Evolutionary conservation across 2,113 vertebrate genomes (phyloP).

Genomic region (Sander lucioperca): DNA sequence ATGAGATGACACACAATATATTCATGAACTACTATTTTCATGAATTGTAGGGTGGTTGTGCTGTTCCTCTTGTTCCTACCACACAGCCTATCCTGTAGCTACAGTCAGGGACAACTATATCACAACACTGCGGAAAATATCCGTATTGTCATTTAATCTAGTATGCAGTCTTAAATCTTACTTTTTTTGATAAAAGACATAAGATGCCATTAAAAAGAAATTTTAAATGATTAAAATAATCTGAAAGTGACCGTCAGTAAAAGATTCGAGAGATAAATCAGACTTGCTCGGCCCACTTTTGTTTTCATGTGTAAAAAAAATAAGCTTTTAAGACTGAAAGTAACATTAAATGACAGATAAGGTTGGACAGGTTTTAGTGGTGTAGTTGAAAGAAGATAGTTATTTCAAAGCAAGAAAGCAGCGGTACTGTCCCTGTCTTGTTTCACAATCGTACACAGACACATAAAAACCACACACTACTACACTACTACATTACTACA

Average conservation of each 20-base stretch:
- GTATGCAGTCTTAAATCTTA: slow-evolving; percentile 70
- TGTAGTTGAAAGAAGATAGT: slow-evolving; percentile 40
- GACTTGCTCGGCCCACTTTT: not conserved
- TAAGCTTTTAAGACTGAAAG: slow-evolving; percentile 73
- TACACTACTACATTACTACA: slow-evolving; percentile 44
- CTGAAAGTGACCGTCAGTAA: not conserved
- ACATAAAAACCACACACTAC: slow-evolving; percentile 48
- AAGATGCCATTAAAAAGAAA: not conserved
- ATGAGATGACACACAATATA: not conserved
- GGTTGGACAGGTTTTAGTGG: slow-evolving; percentile 22
- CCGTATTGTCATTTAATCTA: slow-evolving; percentile 21
- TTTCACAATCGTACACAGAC: slow-evolving; percentile 48
- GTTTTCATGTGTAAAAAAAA: slow-evolving; percentile 1
- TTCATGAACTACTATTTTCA: not conserved
- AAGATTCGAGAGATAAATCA: not conserved
- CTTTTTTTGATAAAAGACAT: slow-evolving; percentile 4
- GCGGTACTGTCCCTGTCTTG: slow-evolving; percentile 54
- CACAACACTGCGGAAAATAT: slow-evolving; percentile 57
- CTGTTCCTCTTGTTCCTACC: slow-evolving; percentile 44
- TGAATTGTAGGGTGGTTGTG: not conserved
- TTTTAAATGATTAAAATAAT: not conserved
- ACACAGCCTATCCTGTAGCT: slow-evolving; percentile 48
- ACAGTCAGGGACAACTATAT: slow-evolving; percentile 48
- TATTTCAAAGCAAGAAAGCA: slow-evolving; percentile 72
- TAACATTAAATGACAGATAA: slow-evolving; percentile 43